Base-by-base conservation (phyloP, 2,888 invertebrate genomes). In the Achlya flavicornis region DNA sequence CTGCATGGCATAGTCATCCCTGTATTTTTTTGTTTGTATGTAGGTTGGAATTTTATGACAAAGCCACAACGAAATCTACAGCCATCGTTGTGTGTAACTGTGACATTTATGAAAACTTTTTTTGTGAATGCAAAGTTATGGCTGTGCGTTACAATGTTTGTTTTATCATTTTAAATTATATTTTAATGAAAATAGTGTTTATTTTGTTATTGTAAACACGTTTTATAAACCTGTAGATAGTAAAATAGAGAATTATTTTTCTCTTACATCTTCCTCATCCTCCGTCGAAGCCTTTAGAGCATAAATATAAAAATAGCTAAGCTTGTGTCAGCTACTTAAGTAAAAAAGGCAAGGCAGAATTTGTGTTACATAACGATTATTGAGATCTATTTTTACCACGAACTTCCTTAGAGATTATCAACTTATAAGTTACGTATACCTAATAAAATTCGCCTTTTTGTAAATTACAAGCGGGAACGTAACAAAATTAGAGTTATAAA, bases 401-500 rank as follows among this genome's bases (percentile, higher is more conserved):
- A 46, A 46, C 4, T n/a, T 46, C n/a, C n/a, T 12, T 1, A 26
- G 26, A 26, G 26, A 26, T 26, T 26, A 2, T 26, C 26, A 26
- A 26, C 26, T 26, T 26, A 26, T 26, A 26, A 26, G 26, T 26
- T 26, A 26, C 26, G 26, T 26, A 26, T 26, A n/a, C 2, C 1
- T 26, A 26, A 26, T 26, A 26, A 26, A 2, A 26, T 26, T 2
- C 26, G 11, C 43, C 43, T 43, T 43, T 12, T 35, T 7, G 5
- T 35, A 6, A 35, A 35, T 35, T 0, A 35, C 35, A 35, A 35
- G 35, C 35, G 35, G 7, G 5, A 1, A 53, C 6, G 16, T 48
- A 7, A 5, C 14, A 16, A 59, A 38, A 38, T 60, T 41, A 11
- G 62, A 61, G 59, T 46, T 57, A 19, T 41, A 48, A 57, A 26